phyloP scores from a whole-genome alignment of 1,140 invertebrate species.

The Gonatopus flavifemur region DNA sequence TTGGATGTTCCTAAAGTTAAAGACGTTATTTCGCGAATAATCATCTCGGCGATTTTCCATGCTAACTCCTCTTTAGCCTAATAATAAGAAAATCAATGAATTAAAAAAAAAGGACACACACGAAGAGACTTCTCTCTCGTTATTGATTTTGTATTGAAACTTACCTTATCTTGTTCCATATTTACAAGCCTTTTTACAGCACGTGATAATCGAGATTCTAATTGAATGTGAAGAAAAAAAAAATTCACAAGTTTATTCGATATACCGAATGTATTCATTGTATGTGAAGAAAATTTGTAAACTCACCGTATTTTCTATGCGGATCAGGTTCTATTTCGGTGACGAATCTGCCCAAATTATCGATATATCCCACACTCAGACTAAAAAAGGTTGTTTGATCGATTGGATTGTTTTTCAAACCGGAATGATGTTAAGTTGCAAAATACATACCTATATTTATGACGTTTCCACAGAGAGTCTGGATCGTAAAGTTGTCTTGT shows the following conservation, averaged over 20 bases:
- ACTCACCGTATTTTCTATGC: constrained; percentile 64
- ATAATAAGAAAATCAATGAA: constrained; percentile 8
- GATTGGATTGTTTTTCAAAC: neutral
- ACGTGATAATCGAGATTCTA: constrained; percentile 63
- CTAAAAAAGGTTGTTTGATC: constrained; percentile 48
- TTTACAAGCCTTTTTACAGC: constrained; percentile 79
- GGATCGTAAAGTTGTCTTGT: constrained; percentile 79
- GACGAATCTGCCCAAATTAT: constrained; percentile 83
- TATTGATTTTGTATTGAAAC: no score
- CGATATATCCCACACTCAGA: constrained; percentile 81
- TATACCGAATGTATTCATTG: constrained; percentile 4
- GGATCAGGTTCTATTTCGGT: constrained; percentile 87
- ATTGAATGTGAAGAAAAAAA: no score
- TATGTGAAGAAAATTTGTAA: neutral
- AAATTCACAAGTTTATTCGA: neutral
- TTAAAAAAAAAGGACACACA: no score
- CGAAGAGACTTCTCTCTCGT: no score
- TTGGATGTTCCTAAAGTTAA: constrained; percentile 67
- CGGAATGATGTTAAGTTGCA: neutral
- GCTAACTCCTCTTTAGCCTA: constrained; percentile 90
- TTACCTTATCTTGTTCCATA: constrained; percentile 75
- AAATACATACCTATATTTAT: constrained; percentile 59
- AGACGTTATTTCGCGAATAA: constrained; percentile 87
- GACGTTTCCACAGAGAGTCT: constrained; percentile 80
- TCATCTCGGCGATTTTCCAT: constrained; percentile 93